Evolutionary conservation across 2,797 vertebrate genomes (phyloP).

Genomic region (Peromyscus eremicus): DNA sequence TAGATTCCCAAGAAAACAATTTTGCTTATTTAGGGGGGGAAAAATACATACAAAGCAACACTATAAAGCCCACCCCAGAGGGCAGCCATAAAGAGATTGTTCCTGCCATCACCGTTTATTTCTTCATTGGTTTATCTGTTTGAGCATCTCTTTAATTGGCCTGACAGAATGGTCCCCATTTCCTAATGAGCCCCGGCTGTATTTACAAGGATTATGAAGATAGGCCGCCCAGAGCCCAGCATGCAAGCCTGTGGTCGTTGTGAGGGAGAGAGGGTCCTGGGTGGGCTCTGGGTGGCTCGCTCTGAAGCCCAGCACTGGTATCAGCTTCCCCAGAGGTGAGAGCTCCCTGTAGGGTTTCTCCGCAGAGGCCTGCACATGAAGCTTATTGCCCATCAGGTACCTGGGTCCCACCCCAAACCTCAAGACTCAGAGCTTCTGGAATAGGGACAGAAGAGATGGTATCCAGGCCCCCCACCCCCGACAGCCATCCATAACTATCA

Average conservation of each 20-base stretch:
- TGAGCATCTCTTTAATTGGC: conserved; percentile 39
- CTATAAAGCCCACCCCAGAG: conserved; percentile 61
- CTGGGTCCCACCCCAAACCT: not conserved
- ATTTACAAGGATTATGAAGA: not conserved
- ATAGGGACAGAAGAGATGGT: not conserved
- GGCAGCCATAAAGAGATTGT: conserved; percentile 17
- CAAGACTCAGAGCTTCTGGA: not conserved
- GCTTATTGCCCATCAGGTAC: not conserved
- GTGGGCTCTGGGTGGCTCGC: not conserved
- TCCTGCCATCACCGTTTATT: not conserved
- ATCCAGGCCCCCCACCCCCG: not conserved
- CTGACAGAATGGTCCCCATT: not conserved
- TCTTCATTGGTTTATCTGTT: conserved; percentile 53
- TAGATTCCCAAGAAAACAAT: conserved; percentile 69
- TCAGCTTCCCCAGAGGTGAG: too few relatives aligned
- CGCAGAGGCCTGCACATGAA: not conserved
- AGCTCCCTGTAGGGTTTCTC: accelerated
- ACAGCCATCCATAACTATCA: not conserved
- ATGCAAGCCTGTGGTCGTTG: not conserved
- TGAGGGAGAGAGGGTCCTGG: not conserved
- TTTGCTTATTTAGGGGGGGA: conserved; percentile 63
- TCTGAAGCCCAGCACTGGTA: not conserved
- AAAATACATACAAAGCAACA: conserved; percentile 27
- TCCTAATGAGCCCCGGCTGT: not conserved
- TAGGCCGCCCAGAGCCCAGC: not conserved